Evolutionary conservation across 2,113 vertebrate genomes (phyloP).

Genomic region (Lamprologus tigripictilis): DNA sequence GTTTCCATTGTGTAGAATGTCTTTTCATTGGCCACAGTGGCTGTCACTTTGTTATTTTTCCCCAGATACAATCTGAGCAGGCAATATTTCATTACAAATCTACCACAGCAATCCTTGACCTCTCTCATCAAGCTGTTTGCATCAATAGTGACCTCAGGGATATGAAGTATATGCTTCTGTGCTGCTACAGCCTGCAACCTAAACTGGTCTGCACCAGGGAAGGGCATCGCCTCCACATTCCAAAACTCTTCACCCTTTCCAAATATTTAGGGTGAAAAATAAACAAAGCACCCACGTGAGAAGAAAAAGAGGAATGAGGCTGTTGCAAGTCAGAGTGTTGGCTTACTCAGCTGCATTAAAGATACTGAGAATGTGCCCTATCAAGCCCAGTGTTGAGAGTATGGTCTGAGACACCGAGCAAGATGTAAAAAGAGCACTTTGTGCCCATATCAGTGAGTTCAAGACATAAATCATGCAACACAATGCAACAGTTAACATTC

Average conservation of each 20-base stretch:
- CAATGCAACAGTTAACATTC: neutral
- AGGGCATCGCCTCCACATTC: neutral
- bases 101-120: conserved; percentile 6
- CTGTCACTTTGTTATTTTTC: neutral
- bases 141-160: neutral
- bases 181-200: neutral
- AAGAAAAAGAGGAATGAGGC: neutral
- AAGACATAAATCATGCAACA: neutral
- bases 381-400: neutral
- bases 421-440: neutral
- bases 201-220: neutral
- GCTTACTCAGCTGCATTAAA: neutral
- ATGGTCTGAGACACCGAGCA: neutral
- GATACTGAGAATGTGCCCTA: neutral
- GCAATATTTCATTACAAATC: conserved; percentile 13
- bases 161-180: neutral
- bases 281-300: neutral
- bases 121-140: neutral
- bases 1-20: neutral
- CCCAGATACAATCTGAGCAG: neutral
- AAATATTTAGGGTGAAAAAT: neutral
- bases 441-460: neutral
- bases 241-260: conserved; percentile 21
- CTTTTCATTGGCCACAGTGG: neutral
- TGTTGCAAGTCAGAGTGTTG: neutral